Evolutionary conservation across 2,797 vertebrate genomes (phyloP), one percentile per base, ranked within the genome.

Genomic region (Enteromius afrohamiltoni): DNA sequence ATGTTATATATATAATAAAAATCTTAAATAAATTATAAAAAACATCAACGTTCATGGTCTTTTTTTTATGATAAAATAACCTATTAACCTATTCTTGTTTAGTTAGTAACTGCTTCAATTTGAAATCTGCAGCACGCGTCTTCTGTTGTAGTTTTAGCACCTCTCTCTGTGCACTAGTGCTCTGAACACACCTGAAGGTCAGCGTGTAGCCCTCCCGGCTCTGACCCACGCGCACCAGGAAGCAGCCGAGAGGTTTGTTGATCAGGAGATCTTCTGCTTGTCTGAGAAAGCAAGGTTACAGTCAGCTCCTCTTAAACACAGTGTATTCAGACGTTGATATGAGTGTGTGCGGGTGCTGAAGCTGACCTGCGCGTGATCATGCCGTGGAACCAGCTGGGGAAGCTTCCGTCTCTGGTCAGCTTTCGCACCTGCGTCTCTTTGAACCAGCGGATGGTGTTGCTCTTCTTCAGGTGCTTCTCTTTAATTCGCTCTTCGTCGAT

Each of bases 351-450:
- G 21, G 6, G 51, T 34, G 34, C 34, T 34, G 34, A 34, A 34
- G 34, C 34, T 34, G 3, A 34, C 94, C 94, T 91, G n/a, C 94
- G 86, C 11, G 91, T 91, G 87, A 95, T 94, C 92, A 94, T 92
- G 16, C 94, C 94, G 40, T 94, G 89, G 42, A 95, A 93, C 94
- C 95, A 95, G 81, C 86, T 86, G n/a, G 95, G 94, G 75, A 94
- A 95, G 9, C 83, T 89, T 0, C 94, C 94, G 4, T 93, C 91
- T 76, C 91, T 88, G 64, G 91, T 78, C 49, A 95, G 91, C 80
- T 93, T 94, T 64, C 90, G 80, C 5, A 91, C 94, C 84, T 95
- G 94, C 0, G 94, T 95, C 85, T 95, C 94, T 83, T 87, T 92
- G 86, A 95, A 95, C 95, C 95, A 95, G 55, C 87, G 88, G 0